Evolutionary conservation across 2,797 vertebrate genomes (phyloP), one percentile per base, ranked within the genome.

Genomic region (Enteromius fasciolatus): DNA sequence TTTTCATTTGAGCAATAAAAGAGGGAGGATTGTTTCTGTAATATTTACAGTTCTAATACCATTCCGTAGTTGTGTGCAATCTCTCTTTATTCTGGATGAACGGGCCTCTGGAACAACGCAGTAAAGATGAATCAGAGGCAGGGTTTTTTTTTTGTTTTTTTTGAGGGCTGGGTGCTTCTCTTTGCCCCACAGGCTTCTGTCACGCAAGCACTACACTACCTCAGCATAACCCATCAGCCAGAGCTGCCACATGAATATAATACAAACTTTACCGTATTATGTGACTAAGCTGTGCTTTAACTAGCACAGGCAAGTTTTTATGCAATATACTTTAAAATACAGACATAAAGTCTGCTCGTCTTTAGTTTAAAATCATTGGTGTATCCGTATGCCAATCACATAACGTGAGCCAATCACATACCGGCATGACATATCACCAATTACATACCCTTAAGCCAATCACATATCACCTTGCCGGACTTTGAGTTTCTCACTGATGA

Each of bases 41-140:
- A 61, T 81, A 78, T 83, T 81, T 86, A 81, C 75, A 78, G 85
- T 78, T 78, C 28, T 76, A 61, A 61, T 61, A 76, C 14, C 33
- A 0, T 28, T 28, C 59, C 28, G 59, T 61, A 7, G 59, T 61
- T 61, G 12, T 61, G 59, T 28, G 25, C 25, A 61, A 28, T 61
- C 59, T 61, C 12, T 28, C 59, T 61, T 28, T 28, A 61, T 28
- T 28, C 17, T 76, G 3, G 25, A 25, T n/a, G n/a, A n/a, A n/a
- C n/a, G n/a, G n/a, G n/a, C n/a, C n/a, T n/a, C n/a, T 61, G 59
- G 57, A 61, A 28, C 25, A 61, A 28, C 25, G 28, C 25, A 28
- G 12, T 61, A 28, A 61, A 28, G 25, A 61, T 61, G 57, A 61
- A 61, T 61, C 59, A 61, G 25, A 61, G 23, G 12, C 57, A 28